Conservation (phyloP, 2,113 vertebrate genomes). For the Puma concolor region DNA sequence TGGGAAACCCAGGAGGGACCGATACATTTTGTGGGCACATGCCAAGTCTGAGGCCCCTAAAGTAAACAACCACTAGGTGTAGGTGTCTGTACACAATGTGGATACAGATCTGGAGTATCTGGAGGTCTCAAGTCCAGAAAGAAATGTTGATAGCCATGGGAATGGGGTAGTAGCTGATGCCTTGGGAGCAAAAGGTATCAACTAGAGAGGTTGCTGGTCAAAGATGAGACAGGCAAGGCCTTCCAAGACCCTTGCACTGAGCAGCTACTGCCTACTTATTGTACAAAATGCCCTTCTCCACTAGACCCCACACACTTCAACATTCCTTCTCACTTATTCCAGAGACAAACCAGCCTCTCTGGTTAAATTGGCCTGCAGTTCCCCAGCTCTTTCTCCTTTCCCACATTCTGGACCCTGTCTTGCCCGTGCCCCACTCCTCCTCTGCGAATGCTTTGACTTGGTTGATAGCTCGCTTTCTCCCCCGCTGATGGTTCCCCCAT, state of each 20-base stretch:
- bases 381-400: neutral
- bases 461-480: neutral
- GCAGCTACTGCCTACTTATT: neutral
- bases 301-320: neutral
- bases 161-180: neutral
- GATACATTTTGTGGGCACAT: neutral
- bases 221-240: neutral
- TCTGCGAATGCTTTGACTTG: neutral
- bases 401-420: too few relatives aligned
- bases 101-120: neutral
- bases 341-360: neutral
- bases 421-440: fast-evolving
- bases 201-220: neutral
- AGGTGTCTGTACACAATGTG: neutral
- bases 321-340: neutral
- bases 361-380: neutral
- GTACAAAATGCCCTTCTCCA: neutral
- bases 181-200: neutral
- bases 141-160: neutral
- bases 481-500: neutral
- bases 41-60: neutral
- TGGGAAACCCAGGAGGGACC: neutral
- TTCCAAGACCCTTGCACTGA: neutral
- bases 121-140: neutral
- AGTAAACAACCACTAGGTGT: fast-evolving